These are phyloP conservation scores for Heterochromis multidens DNA, from an alignment of 2,113 vertebrate species.

Conservation along the genomic window DNA sequence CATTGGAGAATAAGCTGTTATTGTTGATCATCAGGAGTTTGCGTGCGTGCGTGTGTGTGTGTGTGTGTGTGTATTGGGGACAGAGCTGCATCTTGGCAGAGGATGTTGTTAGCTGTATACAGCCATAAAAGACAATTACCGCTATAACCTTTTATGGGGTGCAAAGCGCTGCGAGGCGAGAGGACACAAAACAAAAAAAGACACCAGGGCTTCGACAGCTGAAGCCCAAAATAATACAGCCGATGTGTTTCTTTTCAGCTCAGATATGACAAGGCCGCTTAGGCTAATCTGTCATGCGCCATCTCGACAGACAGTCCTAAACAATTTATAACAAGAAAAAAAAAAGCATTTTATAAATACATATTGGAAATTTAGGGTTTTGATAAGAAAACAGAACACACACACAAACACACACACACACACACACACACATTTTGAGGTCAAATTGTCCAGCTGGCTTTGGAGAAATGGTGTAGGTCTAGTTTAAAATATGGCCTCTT, in stretches of 20 bases:
- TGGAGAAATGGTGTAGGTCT: background rate
- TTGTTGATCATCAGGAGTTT: too few species aligned
- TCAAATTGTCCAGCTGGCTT: background rate
- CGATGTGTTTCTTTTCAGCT: background rate
- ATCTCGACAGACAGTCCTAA: background rate
- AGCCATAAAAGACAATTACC: slow-evolving; percentile 93
- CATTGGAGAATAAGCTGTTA: too few species aligned
- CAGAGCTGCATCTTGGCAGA: slow-evolving; percentile 75
- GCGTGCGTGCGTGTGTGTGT: slow-evolving; percentile 11
- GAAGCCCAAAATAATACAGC: slow-evolving; percentile 62
- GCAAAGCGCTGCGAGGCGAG: slow-evolving; percentile 86
- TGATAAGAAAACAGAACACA: background rate
- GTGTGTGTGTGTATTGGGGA: slow-evolving; percentile 32
- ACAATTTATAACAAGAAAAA: background rate
- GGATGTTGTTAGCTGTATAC: slow-evolving; percentile 81
- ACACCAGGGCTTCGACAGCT: slow-evolving; percentile 58
- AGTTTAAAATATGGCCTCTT: slow-evolving; percentile 9
- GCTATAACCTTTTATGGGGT: slow-evolving; percentile 96
- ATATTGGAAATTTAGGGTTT: background rate
- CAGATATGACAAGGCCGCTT: slow-evolving; percentile 17
- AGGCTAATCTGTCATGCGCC: background rate
- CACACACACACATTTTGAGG: background rate
- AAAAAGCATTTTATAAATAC: background rate
- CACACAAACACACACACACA: too few species aligned
- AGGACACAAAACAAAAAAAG: slow-evolving; percentile 69